Evolutionary conservation across 2,113 vertebrate species (phyloP).

Genomic region (Abramis brama): DNA sequence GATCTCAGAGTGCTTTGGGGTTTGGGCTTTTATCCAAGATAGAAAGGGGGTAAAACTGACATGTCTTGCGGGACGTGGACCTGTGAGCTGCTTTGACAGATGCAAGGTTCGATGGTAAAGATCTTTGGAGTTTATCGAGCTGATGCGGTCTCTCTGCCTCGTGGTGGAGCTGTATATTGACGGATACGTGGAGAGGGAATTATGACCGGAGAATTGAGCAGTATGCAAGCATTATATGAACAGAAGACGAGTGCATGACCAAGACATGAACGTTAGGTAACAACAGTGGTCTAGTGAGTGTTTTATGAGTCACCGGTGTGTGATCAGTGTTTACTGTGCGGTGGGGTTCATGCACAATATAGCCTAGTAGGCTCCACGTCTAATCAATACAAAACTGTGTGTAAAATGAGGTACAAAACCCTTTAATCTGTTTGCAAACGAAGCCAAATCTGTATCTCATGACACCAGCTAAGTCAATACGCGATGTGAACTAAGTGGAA

Average conservation of each 20-base stretch:
- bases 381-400: neutral
- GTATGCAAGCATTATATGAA: neutral
- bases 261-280: neutral
- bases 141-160: slow-evolving; percentile 63
- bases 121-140: slow-evolving; percentile 69
- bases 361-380: neutral
- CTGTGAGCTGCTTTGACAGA: slow-evolving; percentile 58
- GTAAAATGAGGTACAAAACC: slow-evolving; percentile 27
- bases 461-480: slow-evolving; percentile 30
- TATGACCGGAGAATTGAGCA: slow-evolving; percentile 56
- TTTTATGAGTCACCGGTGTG: neutral
- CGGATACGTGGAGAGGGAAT: slow-evolving; percentile 74
- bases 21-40: slow-evolving; percentile 64
- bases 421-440: slow-evolving; percentile 42
- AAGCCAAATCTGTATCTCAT: slow-evolving; percentile 32
- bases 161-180: slow-evolving; percentile 70
- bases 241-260: neutral
- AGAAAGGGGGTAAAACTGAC: slow-evolving; percentile 67
- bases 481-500: slow-evolving; percentile 23
- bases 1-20: slow-evolving; percentile 72
- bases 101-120: slow-evolving; percentile 68
- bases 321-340: neutral
- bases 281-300: neutral
- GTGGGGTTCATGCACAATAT: neutral
- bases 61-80: slow-evolving; percentile 52